phyloP scores from a whole-genome alignment of 2,888 invertebrate genomes.

The Apodemia mormo region DNA sequence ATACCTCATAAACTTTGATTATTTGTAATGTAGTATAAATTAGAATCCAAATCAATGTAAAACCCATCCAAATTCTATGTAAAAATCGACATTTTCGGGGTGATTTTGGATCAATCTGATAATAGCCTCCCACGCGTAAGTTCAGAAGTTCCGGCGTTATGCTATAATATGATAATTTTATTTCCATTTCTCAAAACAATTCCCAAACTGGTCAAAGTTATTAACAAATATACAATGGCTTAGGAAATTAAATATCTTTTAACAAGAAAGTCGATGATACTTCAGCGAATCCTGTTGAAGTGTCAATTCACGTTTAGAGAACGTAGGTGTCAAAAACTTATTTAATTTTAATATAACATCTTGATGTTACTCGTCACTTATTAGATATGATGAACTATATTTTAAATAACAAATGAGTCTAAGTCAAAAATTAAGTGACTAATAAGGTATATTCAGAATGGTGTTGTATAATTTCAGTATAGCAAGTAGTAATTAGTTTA shows the following conservation, averaged over 20 bases:
- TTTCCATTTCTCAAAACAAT: background rate
- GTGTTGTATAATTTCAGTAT: background rate
- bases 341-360: too few species aligned
- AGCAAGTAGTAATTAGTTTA: background rate
- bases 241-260: constrained; percentile 1
- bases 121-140: background rate
- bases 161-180: background rate
- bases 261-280: background rate
- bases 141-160: background rate
- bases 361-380: too few species aligned
- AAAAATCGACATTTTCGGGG: background rate
- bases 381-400: background rate
- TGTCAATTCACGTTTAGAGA: background rate
- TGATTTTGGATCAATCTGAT: background rate
- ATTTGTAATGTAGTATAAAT: too few species aligned
- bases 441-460: background rate
- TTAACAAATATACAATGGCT: background rate
- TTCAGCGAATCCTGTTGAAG: background rate
- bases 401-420: background rate
- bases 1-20: too few species aligned
- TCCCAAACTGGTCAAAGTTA: constrained; percentile 1
- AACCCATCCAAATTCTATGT: too few species aligned
- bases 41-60: too few species aligned
- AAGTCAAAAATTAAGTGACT: background rate
- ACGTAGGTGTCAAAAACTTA: background rate